These are phyloP conservation scores for Agriotes lineatus DNA, from an alignment of 2,888 invertebrate species.

Conservation along the genomic window DNA sequence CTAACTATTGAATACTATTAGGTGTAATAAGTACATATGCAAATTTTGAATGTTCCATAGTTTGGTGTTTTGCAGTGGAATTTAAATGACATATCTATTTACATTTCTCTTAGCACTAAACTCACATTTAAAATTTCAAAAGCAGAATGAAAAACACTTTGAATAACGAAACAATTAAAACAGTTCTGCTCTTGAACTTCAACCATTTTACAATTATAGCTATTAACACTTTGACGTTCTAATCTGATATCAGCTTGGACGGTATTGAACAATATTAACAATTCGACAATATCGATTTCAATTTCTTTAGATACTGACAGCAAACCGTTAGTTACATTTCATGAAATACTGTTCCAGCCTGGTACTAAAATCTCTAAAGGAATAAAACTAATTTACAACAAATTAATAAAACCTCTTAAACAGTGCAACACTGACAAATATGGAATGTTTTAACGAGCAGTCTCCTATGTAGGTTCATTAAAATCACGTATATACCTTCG, in stretches of 20 bases:
- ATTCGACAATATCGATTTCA: conserved; percentile 3
- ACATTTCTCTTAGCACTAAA: conserved; percentile 19
- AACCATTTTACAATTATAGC: conserved; percentile 14
- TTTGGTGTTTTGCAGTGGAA: conserved; percentile 18
- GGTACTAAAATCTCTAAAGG: conserved; percentile 18
- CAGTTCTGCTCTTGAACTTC: conserved; percentile 16
- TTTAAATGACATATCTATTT: conserved; percentile 11
- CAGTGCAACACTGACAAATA: conserved; percentile 36
- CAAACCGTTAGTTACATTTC: conserved; percentile 10
- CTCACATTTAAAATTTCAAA: conserved; percentile 25
- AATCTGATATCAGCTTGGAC: conserved; percentile 32
- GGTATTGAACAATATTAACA: conserved; percentile 30
- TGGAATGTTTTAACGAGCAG: conserved; percentile 56
- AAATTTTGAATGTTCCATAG: conserved; percentile 16
- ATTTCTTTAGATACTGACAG: conserved; percentile 2
- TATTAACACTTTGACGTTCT: conserved; percentile 14
- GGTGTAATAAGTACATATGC: conserved; percentile 31
- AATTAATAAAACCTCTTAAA: conserved; percentile 33
- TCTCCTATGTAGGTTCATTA: conserved; percentile 48
- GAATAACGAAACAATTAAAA: no score
- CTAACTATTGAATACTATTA: conserved; percentile 39
- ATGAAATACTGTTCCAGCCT: conserved; percentile 6
- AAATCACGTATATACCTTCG: conserved; percentile 39
- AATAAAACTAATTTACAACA: conserved; percentile 37
- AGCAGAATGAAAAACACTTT: conserved; percentile 26